phyloP scores from a whole-genome alignment of 92 coral and sea anemone genomes.

The Palythoa grandiflora region DNA sequence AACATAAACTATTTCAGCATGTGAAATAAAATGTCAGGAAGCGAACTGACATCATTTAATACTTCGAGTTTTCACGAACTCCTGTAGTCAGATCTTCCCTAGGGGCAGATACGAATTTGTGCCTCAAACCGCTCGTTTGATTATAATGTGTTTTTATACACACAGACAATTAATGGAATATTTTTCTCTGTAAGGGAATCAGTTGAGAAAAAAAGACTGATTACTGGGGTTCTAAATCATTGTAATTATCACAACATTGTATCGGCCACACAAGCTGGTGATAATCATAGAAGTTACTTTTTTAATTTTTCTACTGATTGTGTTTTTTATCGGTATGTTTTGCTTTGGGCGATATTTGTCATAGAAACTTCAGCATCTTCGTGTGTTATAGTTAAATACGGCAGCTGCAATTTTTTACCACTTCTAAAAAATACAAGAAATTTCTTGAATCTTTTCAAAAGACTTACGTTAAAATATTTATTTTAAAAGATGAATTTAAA shows the following conservation, averaged over 20 bases:
- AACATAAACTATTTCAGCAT: slow-evolving; percentile 6
- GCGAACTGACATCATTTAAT: neutral
- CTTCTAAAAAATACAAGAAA: neutral
- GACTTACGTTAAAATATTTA: too few relatives aligned
- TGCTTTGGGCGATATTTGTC: slow-evolving; percentile 22
- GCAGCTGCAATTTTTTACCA: neutral
- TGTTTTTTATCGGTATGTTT: neutral
- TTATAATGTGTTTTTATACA: slow-evolving; percentile 32
- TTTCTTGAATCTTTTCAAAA: neutral
- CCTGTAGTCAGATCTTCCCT: neutral
- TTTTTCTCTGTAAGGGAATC: slow-evolving; percentile 16
- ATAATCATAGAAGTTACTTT: neutral
- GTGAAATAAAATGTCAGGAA: neutral
- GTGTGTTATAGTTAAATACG: neutral
- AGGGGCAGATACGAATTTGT: neutral
- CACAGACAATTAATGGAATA: slow-evolving; percentile 34
- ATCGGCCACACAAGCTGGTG: slow-evolving; percentile 13
- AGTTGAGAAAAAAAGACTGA: neutral
- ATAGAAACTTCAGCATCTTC: neutral
- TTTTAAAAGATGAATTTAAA: neutral
- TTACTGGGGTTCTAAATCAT: slow-evolving; percentile 2
- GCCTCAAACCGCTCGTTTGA: neutral
- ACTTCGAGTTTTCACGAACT: slow-evolving; percentile 10
- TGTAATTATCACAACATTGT: neutral
- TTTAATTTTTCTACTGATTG: neutral